Percentiles rank a stretch among this genome's conserved stretches.
Conservation (phyloP, 2,113 vertebrate species). For the Vanacampus margaritifer region DNA sequence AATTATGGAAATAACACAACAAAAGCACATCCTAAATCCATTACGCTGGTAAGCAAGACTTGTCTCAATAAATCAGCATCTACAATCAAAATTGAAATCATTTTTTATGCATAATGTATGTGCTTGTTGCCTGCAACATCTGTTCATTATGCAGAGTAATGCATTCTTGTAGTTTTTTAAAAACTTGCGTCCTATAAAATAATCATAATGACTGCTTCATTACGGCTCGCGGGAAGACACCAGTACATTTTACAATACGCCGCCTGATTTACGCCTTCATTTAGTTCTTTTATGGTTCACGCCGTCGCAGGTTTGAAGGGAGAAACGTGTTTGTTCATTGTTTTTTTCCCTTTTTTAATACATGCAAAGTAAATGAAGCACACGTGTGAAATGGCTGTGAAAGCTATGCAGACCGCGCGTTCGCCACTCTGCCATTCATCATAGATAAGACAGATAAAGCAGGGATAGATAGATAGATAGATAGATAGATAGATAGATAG, state of each 20-base stretch:
- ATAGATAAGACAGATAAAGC: neutral
- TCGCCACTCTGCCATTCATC: neutral
- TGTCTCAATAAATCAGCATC: slow-evolving; percentile 96
- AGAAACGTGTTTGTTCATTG: slow-evolving; percentile 64
- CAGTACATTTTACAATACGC: slow-evolving; percentile 72
- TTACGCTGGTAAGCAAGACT: slow-evolving; percentile 91
- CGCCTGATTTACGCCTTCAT: slow-evolving; percentile 76
- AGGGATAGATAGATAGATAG: too few relatives aligned
- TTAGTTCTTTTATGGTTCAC: slow-evolving; percentile 75
- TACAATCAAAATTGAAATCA: slow-evolving; percentile 96
- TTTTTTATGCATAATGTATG: slow-evolving; percentile 96
- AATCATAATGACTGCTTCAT: slow-evolving; percentile 87
- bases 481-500: too few relatives aligned
- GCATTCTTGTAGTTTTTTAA: slow-evolving; percentile 95
- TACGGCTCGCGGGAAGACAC: slow-evolving; percentile 72
- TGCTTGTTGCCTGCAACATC: slow-evolving; percentile 93
- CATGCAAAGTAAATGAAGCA: slow-evolving; percentile 33
- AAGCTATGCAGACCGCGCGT: slow-evolving; percentile 35
- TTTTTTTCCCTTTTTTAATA: slow-evolving; percentile 15
- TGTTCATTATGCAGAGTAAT: slow-evolving; percentile 94
- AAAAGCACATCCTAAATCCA: slow-evolving; percentile 94
- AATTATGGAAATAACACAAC: slow-evolving; percentile 92
- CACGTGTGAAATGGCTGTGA: slow-evolving; percentile 44
- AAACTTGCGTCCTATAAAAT: slow-evolving; percentile 86
- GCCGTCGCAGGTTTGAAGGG: slow-evolving; percentile 74